Evolutionary conservation across 2,888 invertebrate genomes (phyloP), one percentile per base, ranked within the genome.

Genomic region (Luffia ferchaultella): DNA sequence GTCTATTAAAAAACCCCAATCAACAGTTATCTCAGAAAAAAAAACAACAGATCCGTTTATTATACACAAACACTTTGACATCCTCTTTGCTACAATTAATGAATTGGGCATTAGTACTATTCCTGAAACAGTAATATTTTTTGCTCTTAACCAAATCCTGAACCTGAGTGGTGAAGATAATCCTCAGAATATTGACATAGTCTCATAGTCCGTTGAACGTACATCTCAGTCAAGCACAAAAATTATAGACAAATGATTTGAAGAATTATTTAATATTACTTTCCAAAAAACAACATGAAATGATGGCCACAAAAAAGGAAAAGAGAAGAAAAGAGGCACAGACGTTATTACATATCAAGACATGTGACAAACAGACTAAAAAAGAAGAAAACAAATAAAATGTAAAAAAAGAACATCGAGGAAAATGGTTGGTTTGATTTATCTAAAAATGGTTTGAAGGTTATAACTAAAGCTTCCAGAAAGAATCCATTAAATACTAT

Each of bases 381-480:
- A 41, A 17, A 16, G 5, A 41, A 19, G 18, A 48, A 48, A 48
- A 41, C 16, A 48, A 30, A 42, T 50, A 40, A 30, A 54, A 42
- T 20, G 43, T 30, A 2, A 52, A 49, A 47, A 54, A 48, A 46
- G 30, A 20, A 46, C 18, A 18, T 51, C 19, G 18, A 46, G 15
- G 18, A 30, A 19, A n/a, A 46, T 20, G 30, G 30, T 15, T 20
- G n/a, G n/a, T n/a, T n/a, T n/a, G n/a, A n/a, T n/a, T n/a, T n/a
- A n/a, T n/a, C n/a, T n/a, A n/a, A n/a, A n/a, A n/a, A n/a, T n/a
- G n/a, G n/a, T n/a, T n/a, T n/a, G n/a, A n/a, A n/a, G n/a, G n/a
- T n/a, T n/a, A n/a, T n/a, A n/a, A n/a, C 17, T n/a, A 17, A 18
- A n/a, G 5, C 19, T 20, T 16, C 19, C 19, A 16, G 30, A 30